These are phyloP conservation scores for Gavialis gangeticus DNA, from an alignment of 2,113 vertebrate species.

Conservation along the genomic window DNA sequence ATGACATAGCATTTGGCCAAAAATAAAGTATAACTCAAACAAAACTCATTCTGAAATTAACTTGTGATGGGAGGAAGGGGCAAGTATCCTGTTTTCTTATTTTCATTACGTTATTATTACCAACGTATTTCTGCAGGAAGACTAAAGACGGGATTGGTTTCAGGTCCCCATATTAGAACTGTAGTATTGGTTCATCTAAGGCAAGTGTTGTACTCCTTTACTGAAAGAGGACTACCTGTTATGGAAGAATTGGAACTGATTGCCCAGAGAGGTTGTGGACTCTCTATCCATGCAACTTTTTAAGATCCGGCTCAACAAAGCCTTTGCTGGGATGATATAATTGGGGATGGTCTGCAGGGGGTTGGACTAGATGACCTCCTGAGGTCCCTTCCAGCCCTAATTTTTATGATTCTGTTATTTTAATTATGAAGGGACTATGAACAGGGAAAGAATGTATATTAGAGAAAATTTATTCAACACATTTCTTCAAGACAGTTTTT, in stretches of 20 bases:
- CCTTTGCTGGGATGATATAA: no score
- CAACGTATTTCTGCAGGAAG: background rate
- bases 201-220: background rate
- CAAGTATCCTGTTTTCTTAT: conserved; percentile 1
- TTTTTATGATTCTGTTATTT: no score
- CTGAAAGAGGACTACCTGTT: background rate
- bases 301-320: no score
- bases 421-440: no score
- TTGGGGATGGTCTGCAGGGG: no score
- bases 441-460: background rate
- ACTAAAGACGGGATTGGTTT: background rate
- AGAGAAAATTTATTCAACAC: background rate
- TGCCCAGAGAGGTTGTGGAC: no score
- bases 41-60: background rate
- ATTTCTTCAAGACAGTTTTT: background rate
- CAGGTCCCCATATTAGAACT: background rate
- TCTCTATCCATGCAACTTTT: no score
- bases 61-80: background rate
- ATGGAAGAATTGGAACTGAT: background rate
- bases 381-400: no score
- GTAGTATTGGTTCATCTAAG: background rate
- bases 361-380: no score
- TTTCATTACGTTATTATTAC: background rate
- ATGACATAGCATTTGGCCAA: conserved; percentile 57
- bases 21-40: conserved; percentile 34